These are phyloP conservation scores for Centropristis striata DNA, from an alignment of 2,113 vertebrate species.

Conservation along the genomic window DNA sequence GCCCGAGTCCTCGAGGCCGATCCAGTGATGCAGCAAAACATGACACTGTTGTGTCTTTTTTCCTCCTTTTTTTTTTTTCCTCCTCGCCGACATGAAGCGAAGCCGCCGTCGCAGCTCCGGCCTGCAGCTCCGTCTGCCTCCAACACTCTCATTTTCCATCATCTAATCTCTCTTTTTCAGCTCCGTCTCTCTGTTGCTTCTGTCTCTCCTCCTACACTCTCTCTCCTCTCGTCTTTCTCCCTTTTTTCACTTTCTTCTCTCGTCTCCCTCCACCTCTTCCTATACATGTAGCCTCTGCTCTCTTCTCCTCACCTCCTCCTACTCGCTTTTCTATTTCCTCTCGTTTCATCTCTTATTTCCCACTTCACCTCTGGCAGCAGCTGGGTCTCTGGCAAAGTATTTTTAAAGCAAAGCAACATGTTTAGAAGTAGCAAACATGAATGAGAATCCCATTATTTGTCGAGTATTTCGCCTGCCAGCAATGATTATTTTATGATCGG, in stretches of 20 bases:
- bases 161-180: neutral
- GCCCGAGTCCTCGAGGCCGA: slow-evolving; percentile 55
- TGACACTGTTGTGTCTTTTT: slow-evolving; percentile 50
- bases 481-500: neutral
- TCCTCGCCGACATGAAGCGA: slow-evolving; percentile 33
- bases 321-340: slow-evolving; percentile 23
- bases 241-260: slow-evolving; percentile 20
- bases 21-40: slow-evolving; percentile 71
- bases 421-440: slow-evolving; percentile 5
- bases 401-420: slow-evolving; percentile 11
- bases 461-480: neutral
- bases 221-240: slow-evolving; percentile 29
- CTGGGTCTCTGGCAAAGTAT: slow-evolving; percentile 37
- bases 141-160: neutral
- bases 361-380: slow-evolving; percentile 43
- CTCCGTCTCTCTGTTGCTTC: slow-evolving; percentile 8
- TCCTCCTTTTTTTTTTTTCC: slow-evolving; percentile 18
- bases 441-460: neutral
- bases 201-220: slow-evolving; percentile 48
- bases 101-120: slow-evolving; percentile 33
- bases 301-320: slow-evolving; percentile 37
- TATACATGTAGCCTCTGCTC: slow-evolving; percentile 38
- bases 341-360: slow-evolving; percentile 40
- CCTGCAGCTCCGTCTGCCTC: slow-evolving; percentile 58
- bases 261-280: slow-evolving; percentile 51